These are phyloP conservation scores for Pandion haliaetus DNA, from an alignment of 2,113 vertebrate species.

Conservation along the genomic window DNA sequence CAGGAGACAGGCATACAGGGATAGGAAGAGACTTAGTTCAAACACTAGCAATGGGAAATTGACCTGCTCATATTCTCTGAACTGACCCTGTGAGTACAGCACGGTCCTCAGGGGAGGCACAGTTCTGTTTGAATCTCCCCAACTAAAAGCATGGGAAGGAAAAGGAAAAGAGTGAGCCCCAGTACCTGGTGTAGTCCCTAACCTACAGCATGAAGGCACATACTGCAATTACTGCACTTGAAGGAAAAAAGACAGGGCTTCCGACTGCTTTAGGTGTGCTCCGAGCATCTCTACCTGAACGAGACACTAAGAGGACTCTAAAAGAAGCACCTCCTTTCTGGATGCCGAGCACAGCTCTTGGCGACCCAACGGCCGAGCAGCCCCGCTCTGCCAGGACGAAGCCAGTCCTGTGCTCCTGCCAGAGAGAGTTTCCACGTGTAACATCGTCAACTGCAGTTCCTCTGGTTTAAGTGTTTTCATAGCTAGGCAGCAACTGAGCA, in stretches of 20 bases:
- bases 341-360: neutral
- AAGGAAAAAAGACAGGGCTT: neutral
- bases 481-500: neutral
- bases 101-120: rapidly evolving
- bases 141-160: neutral
- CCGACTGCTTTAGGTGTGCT: neutral
- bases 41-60: neutral
- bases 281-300: rapidly evolving
- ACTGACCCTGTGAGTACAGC: neutral
- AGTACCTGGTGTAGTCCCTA: neutral
- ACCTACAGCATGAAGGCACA: neutral
- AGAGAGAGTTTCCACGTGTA: neutral
- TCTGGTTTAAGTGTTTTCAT: neutral
- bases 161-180: rapidly evolving
- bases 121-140: neutral
- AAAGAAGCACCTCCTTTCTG: neutral
- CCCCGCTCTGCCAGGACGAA: rapidly evolving
- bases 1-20: neutral
- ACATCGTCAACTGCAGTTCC: neutral
- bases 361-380: rapidly evolving
- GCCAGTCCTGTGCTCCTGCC: neutral
- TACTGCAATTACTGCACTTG: neutral
- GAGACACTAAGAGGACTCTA: rapidly evolving
- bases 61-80: neutral
- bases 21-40: neutral